Evolutionary conservation across 2,113 vertebrate genomes (phyloP).

Genomic region (Mormoops blainvillei): DNA sequence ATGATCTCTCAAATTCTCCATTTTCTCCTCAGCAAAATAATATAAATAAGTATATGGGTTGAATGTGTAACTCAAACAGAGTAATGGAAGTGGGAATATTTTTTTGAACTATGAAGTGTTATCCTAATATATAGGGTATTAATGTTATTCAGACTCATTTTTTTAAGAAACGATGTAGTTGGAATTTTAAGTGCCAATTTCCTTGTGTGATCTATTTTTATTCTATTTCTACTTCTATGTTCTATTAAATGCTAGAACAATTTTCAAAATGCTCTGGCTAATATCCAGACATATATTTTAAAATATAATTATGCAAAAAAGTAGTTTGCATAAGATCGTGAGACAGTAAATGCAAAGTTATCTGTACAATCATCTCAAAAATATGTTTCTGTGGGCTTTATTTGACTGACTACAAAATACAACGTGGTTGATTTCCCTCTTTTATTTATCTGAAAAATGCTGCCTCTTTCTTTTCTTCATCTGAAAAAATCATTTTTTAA

Average conservation of each 20-base stretch:
- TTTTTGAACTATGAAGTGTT: not conserved
- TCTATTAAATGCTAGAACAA: not conserved
- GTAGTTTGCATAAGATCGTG: not conserved
- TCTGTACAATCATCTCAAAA: not conserved
- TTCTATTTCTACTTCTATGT: not conserved
- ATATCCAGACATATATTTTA: not conserved
- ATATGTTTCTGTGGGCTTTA: not conserved
- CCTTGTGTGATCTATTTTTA: not conserved
- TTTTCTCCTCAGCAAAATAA: not conserved
- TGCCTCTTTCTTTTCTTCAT: not conserved
- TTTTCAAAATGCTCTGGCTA: not conserved
- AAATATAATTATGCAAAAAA: constrained; percentile 17
- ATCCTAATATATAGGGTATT: not conserved
- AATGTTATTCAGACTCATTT: not conserved
- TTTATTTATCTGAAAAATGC: not conserved
- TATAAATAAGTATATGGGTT: not conserved
- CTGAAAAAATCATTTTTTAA: too few relatives aligned
- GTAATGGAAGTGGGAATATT: not conserved
- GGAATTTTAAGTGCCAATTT: not conserved
- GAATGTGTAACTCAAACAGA: not conserved
- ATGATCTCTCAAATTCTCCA: not conserved
- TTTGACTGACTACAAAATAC: not conserved
- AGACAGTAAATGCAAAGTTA: not conserved
- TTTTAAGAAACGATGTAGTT: not conserved
- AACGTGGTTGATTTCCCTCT: not conserved